Base-by-base conservation (phyloP, 2,797 vertebrate species). In the Emydoidea blandingii region DNA sequence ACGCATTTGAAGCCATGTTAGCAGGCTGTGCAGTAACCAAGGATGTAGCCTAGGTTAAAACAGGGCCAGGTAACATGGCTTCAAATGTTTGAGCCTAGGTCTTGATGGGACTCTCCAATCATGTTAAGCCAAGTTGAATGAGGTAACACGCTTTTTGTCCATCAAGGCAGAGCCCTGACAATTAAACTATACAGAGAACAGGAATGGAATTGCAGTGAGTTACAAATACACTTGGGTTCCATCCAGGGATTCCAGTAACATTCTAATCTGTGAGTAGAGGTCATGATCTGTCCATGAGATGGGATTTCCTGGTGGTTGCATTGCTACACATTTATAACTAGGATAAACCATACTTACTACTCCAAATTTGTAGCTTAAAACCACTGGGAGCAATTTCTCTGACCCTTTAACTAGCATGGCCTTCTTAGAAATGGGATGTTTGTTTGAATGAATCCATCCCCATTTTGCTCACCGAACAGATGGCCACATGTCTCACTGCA, bases 401-500 rank as follows among this genome's bases (percentile, higher is more conserved):
- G 44, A 14, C 74, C 15, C 29, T 78, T 49, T 78, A 47, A 78
- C 44, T 5, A 8, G 25, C 25, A 29, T 27, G 14, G 25, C 12
- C 47, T 6, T 47, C 15, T 49, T 78, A 49, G 27, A 78, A 78
- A 31, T 49, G 47, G 74, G 25, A 21, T 12, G 44, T 31, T 29
- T 78, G 29, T 29, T 78, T 78, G 44, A 78, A 78, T 78, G 12
- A 78, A 78, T 25, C 65, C n/a, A 72, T 72, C 10, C 65, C 65
- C 65, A 49, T 78, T 78, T 47, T 47, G 12, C 44, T 78, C 27
- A 78, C 27, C 6, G 8, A 72, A 72, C 37, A 72, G 68, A 37
- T 10, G 68, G 68, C 37, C 37, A 1, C 10, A 23, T 1, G 10
- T n/a, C 7, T 54, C 5, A 0, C 9, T 16, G 27, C 19, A 50